A percentile compares a stretch with the other conserved stretches of the same genome.
These are phyloP conservation scores for Myiotriccus ornatus DNA, from an alignment of 2,797 vertebrate species.

Conservation along the genomic window DNA sequence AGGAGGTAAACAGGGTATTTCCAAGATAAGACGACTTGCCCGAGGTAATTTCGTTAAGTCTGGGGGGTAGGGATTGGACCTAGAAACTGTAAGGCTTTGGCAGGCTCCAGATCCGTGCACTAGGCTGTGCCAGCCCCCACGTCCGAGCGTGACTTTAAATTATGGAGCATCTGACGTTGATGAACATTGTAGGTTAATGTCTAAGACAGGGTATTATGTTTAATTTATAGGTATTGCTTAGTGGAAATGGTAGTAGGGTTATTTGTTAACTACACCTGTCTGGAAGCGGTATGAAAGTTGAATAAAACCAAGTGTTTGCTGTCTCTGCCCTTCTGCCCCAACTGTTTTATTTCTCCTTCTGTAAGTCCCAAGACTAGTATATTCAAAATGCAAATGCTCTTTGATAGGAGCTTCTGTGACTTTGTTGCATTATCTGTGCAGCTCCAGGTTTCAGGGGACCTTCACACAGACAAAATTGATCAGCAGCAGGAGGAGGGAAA, in stretches of 20 bases:
- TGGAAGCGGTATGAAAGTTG: background rate
- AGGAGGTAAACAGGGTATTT: background rate
- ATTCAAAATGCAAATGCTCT: background rate
- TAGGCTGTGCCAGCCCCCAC: background rate
- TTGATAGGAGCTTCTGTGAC: constrained; percentile 13
- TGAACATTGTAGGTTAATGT: background rate
- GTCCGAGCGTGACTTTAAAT: background rate
- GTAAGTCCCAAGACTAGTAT: background rate
- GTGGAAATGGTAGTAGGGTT: background rate
- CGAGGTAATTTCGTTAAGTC: background rate
- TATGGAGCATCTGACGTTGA: background rate
- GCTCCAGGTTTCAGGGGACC: constrained; percentile 60
- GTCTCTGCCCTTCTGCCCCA: background rate
- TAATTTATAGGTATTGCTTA: constrained; percentile 4
- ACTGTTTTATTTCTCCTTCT: background rate
- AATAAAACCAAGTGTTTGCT: background rate
- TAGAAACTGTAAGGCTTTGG: background rate
- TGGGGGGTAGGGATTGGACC: background rate
- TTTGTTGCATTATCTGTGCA: constrained; percentile 21
- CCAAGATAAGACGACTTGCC: background rate
- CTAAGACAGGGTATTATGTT: background rate
- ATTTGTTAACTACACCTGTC: background rate
- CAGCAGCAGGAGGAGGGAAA: constrained; percentile 60
- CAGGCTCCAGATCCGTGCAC: accelerated
- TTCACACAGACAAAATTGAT: constrained; percentile 63